phyloP scores from a whole-genome alignment of 2,113 vertebrate genomes.

The Engystomops pustulosus region DNA sequence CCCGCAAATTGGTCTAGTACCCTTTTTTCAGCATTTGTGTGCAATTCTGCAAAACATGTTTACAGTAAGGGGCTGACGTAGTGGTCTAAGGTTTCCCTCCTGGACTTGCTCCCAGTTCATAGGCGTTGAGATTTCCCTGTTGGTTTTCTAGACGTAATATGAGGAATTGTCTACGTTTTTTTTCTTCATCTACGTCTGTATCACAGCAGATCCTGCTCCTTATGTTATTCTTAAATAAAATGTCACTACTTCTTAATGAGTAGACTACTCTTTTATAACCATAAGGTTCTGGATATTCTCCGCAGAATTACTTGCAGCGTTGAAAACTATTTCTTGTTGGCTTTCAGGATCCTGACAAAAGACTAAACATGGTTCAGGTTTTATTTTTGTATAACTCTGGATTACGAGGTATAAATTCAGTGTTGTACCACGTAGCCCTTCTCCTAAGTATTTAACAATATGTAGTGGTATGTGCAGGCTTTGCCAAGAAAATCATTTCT shows the following conservation, averaged over 20 bases:
- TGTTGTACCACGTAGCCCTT: constrained; percentile 54
- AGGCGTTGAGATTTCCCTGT: constrained; percentile 86
- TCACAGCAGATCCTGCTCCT: constrained; percentile 68
- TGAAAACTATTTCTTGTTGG: constrained; percentile 58
- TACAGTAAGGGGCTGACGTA: constrained; percentile 84
- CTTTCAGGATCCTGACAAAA: constrained; percentile 58
- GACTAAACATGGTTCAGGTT: constrained; percentile 30
- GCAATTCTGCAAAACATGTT: constrained; percentile 89
- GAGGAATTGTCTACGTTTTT: constrained; percentile 76
- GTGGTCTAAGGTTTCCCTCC: constrained; percentile 90
- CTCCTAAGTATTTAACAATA: constrained; percentile 58
- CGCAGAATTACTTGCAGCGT: constrained; percentile 64
- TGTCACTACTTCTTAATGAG: constrained; percentile 72
- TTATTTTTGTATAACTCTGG: constrained; percentile 61
- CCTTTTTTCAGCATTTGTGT: constrained; percentile 63
- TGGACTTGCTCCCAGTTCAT: constrained; percentile 83
- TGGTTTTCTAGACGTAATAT: constrained; percentile 85
- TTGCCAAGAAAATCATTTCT: constrained; percentile 28
- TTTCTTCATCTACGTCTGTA: constrained; percentile 65
- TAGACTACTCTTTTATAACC: constrained; percentile 67
- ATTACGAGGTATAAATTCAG: constrained; percentile 61
- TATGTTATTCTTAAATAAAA: constrained; percentile 74
- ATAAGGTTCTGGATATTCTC: constrained; percentile 66
- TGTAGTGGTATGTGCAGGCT: background rate
- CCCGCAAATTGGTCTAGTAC: constrained; percentile 66